Evolutionary conservation across 2,888 invertebrate species (phyloP).

Genomic region (Erebia epiphron): DNA sequence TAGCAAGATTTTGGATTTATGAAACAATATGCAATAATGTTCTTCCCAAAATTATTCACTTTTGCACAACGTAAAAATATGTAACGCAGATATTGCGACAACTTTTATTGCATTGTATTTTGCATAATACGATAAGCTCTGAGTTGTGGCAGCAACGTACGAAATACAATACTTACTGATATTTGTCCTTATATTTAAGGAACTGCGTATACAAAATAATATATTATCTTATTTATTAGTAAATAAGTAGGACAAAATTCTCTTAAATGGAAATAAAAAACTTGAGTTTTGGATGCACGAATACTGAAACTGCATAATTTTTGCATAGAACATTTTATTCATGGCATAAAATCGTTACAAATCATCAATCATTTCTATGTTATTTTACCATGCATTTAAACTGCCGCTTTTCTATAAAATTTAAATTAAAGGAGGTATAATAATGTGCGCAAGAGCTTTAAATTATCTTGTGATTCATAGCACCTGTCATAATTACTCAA

Average conservation of each 20-base stretch:
- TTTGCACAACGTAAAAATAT: constrained; percentile 4
- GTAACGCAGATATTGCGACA: constrained; percentile 6
- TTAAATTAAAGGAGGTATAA: not conserved
- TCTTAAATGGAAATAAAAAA: not conserved
- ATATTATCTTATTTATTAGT: not conserved
- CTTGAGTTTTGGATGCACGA: not conserved
- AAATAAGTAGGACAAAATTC: not conserved
- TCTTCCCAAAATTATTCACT: not conserved
- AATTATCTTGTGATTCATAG: constrained; percentile 18
- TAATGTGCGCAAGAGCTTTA: constrained; percentile 5
- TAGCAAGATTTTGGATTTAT: too few relatives aligned
- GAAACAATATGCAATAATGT: too few relatives aligned
- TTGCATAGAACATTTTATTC: too few relatives aligned
- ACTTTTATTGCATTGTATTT: constrained; percentile 11
- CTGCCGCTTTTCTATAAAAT: not conserved
- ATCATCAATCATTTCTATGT: not conserved
- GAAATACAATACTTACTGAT: constrained; percentile 18
- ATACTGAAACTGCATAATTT: too few relatives aligned
- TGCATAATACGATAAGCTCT: constrained; percentile 10
- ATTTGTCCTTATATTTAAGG: not conserved
- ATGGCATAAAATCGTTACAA: too few relatives aligned
- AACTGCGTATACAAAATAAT: constrained; percentile 8
- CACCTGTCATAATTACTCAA: constrained; percentile 19
- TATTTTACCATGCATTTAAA: not conserved
- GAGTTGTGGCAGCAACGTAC: constrained; percentile 12